Conservation (phyloP, 1,140 invertebrate genomes). For the Rhyzopertha dominica region DNA sequence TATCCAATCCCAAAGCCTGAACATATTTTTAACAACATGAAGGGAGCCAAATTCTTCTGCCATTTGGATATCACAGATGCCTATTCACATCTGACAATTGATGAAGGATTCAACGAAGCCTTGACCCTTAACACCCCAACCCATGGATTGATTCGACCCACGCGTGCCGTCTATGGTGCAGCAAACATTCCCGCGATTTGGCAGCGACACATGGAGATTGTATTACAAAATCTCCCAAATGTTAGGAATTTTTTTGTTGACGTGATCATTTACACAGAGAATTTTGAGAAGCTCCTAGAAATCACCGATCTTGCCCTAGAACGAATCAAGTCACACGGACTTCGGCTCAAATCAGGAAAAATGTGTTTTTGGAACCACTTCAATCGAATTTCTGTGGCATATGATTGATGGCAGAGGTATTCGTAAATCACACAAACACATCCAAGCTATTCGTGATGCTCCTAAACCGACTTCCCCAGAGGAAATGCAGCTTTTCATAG, state of each 20-base stretch:
- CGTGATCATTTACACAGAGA: constrained; percentile 3
- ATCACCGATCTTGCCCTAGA: too few species aligned
- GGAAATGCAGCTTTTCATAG: constrained; percentile 19
- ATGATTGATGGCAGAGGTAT: constrained; percentile 41
- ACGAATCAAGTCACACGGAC: too few species aligned
- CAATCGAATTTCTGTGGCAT: constrained; percentile 27
- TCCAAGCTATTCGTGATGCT: too few species aligned
- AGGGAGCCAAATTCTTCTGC: too few species aligned
- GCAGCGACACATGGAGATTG: constrained; percentile 17
- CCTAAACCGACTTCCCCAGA: constrained; percentile 13
- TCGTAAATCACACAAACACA: constrained; percentile 35
- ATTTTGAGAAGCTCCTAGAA: constrained; percentile 18
- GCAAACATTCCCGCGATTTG: constrained; percentile 29
- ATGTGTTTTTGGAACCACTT: constrained; percentile 25
- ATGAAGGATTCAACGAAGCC: constrained; percentile 22
- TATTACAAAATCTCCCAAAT: constrained; percentile 14
- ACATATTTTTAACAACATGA: constrained; percentile 28
- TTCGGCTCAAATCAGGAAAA: too few species aligned
- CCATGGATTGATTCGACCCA: constrained; percentile 25
- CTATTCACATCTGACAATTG: too few species aligned
- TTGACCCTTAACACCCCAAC: constrained; percentile 29
- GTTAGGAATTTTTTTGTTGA: constrained; percentile 23
- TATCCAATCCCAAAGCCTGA: constrained; percentile 26
- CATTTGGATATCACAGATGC: constrained; percentile 27
- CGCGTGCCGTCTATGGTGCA: constrained; percentile 20